These are phyloP conservation scores for Ovis aries DNA, from an alignment of 2,113 vertebrate species.

Conservation along the genomic window DNA sequence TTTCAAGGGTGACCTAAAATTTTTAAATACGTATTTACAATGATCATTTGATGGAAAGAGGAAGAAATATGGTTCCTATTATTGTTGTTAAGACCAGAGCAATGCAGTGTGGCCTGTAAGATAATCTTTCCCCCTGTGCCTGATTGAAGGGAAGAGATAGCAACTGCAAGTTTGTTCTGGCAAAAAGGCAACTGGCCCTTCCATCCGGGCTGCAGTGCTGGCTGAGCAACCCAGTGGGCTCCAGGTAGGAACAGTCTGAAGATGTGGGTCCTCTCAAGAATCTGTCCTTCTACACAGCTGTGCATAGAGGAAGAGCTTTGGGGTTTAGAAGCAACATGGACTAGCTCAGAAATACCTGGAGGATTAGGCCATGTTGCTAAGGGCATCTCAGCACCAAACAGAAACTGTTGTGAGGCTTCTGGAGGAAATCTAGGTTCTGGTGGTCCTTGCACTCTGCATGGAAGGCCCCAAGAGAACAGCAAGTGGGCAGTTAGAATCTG, in stretches of 20 bases:
- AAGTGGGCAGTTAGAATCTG: not conserved
- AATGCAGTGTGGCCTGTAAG: not conserved
- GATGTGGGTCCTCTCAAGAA: not conserved
- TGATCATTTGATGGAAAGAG: not conserved
- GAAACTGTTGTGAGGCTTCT: not conserved
- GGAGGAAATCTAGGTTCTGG: conserved; percentile 7
- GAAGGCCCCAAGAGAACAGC: not conserved
- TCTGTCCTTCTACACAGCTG: not conserved
- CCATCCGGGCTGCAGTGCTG: not conserved
- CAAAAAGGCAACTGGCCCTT: not conserved
- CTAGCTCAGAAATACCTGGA: conserved; percentile 28
- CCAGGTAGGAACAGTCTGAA: not conserved
- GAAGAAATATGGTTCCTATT: not conserved
- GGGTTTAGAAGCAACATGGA: not conserved
- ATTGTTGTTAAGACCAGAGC: not conserved
- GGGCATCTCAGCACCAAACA: conserved; percentile 7
- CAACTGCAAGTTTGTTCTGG: not conserved
- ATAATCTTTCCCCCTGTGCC: not conserved
- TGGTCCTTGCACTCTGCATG: not conserved
- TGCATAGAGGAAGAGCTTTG: not conserved
- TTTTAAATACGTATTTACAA: not conserved
- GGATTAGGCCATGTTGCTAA: conserved; percentile 52
- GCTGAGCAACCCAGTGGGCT: not conserved
- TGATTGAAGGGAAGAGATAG: not conserved
- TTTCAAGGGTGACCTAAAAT: not conserved